Evolutionary conservation across 2,113 vertebrate species (phyloP).

Genomic region (Cololabis saira): DNA sequence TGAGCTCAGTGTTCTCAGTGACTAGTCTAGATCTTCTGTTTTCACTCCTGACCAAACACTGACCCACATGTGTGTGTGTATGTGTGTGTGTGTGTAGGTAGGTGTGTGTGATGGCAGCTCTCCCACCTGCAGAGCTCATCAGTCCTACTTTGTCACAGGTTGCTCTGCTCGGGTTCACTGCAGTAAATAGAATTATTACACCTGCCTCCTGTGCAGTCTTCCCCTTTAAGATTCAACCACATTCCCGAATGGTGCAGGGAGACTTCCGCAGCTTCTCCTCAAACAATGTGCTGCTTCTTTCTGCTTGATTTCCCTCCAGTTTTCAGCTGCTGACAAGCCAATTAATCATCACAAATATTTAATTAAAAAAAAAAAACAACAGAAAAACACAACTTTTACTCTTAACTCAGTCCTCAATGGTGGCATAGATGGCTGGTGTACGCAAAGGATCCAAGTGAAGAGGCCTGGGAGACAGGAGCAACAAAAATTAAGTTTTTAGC

Average conservation of each 20-base stretch:
- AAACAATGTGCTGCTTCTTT: slow-evolving; percentile 1
- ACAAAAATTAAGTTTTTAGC: background rate
- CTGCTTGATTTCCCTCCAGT: background rate
- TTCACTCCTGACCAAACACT: slow-evolving; percentile 6
- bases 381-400: no score
- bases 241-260: slow-evolving; percentile 7
- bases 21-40: slow-evolving; percentile 9
- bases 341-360: no score
- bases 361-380: no score
- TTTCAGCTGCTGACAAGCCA: background rate
- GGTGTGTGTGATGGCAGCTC: slow-evolving; percentile 35
- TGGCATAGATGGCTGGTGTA: no score
- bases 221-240: slow-evolving; percentile 9
- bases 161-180: slow-evolving; percentile 20
- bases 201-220: slow-evolving; percentile 37
- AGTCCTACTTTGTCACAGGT: slow-evolving; percentile 58
- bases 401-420: no score
- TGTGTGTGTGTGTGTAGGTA: no score
- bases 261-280: slow-evolving; percentile 17
- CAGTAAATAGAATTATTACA: slow-evolving; percentile 54
- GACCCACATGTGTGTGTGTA: no score
- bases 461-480: no score
- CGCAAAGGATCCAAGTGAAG: no score
- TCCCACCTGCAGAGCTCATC: slow-evolving; percentile 55
- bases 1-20: background rate